phyloP scores from a whole-genome alignment of 2,797 vertebrate species.

The Acipenser oxyrinchus region DNA sequence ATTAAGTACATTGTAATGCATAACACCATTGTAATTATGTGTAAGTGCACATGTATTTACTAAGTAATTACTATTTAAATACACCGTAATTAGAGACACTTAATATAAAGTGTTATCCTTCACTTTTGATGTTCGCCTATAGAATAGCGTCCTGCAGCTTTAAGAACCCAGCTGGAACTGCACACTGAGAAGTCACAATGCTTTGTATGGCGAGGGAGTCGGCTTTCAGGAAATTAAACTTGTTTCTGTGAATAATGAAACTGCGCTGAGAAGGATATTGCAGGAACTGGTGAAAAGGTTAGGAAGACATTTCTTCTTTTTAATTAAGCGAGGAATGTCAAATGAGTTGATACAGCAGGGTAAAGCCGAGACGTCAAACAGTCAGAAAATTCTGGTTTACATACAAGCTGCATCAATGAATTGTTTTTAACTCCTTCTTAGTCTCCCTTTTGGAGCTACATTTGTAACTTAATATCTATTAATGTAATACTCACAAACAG shows the following conservation, averaged over 20 bases:
- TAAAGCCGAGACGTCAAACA: not conserved
- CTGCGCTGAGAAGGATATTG: conserved; percentile 1
- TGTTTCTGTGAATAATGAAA: not conserved
- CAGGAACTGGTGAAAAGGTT: not conserved
- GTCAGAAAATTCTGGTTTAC: not conserved
- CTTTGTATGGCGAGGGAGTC: not conserved
- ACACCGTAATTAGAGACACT: too few species aligned
- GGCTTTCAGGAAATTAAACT: not conserved
- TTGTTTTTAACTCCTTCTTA: not conserved
- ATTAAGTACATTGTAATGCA: too few species aligned
- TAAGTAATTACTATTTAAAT: too few species aligned
- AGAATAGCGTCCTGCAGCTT: not conserved
- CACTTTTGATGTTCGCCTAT: too few species aligned
- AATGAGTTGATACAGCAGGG: not conserved
- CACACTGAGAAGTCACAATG: not conserved
- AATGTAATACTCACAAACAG: too few species aligned
- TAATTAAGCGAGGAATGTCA: conserved; percentile 7
- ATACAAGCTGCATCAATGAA: not conserved
- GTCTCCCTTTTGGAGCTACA: not conserved
- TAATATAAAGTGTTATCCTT: too few species aligned
- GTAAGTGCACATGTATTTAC: too few species aligned
- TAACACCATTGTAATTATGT: too few species aligned
- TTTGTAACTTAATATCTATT: too few species aligned
- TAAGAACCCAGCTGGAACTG: not conserved
- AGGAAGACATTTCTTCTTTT: not conserved